Evolutionary conservation across 1,140 invertebrate genomes (phyloP).

Genomic region (Cotesia glomerata): DNA sequence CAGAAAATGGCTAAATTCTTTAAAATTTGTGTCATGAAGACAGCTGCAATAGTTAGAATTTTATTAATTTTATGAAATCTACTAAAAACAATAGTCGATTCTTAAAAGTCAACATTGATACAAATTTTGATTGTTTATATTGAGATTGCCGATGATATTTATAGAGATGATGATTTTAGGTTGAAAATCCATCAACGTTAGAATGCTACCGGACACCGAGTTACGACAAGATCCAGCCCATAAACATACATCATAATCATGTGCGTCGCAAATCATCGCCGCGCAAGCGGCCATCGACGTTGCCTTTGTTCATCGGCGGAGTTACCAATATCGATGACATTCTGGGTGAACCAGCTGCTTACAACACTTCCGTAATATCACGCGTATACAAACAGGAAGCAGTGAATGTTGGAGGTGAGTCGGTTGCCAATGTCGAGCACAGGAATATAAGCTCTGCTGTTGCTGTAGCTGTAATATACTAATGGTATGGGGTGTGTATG

Average conservation of each 20-base stretch:
- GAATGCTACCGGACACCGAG: slow-evolving; percentile 63
- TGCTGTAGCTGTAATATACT: not conserved
- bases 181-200: slow-evolving; percentile 48
- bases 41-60: too few relatives aligned
- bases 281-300: slow-evolving; percentile 43
- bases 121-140: too few relatives aligned
- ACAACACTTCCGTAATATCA: slow-evolving; percentile 44
- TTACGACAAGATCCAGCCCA: slow-evolving; percentile 70
- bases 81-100: too few relatives aligned
- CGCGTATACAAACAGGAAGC: slow-evolving; percentile 43
- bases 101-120: too few relatives aligned
- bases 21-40: too few relatives aligned
- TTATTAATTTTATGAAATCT: too few relatives aligned
- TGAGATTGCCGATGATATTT: too few relatives aligned
- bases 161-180: too few relatives aligned
- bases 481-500: too few relatives aligned
- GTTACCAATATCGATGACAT: slow-evolving; percentile 85
- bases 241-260: slow-evolving; percentile 34
- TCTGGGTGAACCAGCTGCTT: slow-evolving; percentile 65
- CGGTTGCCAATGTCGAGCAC: not conserved
- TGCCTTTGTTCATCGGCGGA: slow-evolving; percentile 74
- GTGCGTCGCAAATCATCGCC: slow-evolving; percentile 46
- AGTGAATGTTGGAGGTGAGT: slow-evolving; percentile 39
- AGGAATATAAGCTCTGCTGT: not conserved
- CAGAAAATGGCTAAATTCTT: too few relatives aligned